A percentile compares a stretch with the other conserved stretches of the same genome.
phyloP scores from a whole-genome alignment of 2,888 invertebrate genomes.

The Tenthredo distinguenda region DNA sequence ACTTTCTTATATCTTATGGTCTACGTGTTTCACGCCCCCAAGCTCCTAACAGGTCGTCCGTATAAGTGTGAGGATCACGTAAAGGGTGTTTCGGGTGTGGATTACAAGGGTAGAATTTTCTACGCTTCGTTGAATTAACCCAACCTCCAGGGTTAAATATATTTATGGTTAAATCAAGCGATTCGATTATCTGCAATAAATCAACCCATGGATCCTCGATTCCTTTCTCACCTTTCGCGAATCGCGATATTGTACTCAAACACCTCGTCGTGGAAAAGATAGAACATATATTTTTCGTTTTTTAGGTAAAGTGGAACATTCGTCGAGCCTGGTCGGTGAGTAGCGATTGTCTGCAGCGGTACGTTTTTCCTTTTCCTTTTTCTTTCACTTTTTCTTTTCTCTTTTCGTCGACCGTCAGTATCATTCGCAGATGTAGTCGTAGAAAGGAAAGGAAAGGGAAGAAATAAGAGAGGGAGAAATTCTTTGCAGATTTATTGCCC shows the following conservation, averaged over 20 bases:
- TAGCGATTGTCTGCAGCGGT: slow-evolving; percentile 1
- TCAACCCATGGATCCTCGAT: not conserved
- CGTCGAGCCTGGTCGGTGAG: not conserved
- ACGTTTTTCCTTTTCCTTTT: not conserved
- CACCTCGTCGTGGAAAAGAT: too few species aligned
- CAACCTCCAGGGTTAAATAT: not conserved
- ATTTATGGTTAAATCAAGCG: slow-evolving; percentile 16
- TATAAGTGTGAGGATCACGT: slow-evolving; percentile 21
- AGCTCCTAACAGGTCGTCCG: slow-evolving; percentile 17
- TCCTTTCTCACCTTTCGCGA: not conserved
- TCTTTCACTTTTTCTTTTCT: not conserved
- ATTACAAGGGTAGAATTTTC: slow-evolving; percentile 37
- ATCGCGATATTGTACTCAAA: not conserved
- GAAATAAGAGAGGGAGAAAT: not conserved
- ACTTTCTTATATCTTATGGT: slow-evolving; percentile 9
- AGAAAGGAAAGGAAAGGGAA: not conserved
- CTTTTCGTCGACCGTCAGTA: not conserved
- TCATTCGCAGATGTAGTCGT: not conserved
- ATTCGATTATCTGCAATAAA: not conserved
- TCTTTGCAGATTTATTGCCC: not conserved
- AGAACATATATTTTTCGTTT: not conserved
- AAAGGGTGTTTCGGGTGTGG: slow-evolving; percentile 24
- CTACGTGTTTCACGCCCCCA: slow-evolving; percentile 12
- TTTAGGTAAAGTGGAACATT: not conserved
- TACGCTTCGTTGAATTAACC: slow-evolving; percentile 21